Percentiles rank a stretch among this genome's conserved stretches.
Conservation (phyloP, 2,888 invertebrate genomes). For the Drosophila subquinaria region DNA sequence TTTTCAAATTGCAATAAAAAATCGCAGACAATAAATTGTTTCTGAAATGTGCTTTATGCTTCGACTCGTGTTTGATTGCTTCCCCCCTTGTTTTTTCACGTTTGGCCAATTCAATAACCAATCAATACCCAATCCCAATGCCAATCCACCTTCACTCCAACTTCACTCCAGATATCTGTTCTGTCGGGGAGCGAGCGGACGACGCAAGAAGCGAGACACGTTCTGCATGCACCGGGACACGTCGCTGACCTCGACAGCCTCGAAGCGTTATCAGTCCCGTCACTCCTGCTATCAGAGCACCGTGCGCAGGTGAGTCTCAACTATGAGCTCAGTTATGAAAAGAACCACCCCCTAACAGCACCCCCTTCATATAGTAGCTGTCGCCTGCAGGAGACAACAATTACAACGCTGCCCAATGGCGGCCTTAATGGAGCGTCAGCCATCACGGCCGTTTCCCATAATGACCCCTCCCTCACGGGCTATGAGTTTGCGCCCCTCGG, state of each 20-base stretch:
- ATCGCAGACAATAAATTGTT: slow-evolving; percentile 2
- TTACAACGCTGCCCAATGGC: slow-evolving; percentile 80
- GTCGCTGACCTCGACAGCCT: slow-evolving; percentile 85
- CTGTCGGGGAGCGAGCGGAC: slow-evolving; percentile 79
- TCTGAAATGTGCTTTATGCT: slow-evolving; percentile 12
- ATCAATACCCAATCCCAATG: slow-evolving; percentile 2
- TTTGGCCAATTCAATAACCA: slow-evolving; percentile 4
- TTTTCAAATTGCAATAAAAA: slow-evolving; percentile 18
- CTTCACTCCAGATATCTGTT: slow-evolving; percentile 79
- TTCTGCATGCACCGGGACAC: slow-evolving; percentile 84
- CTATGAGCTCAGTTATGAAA: background rate
- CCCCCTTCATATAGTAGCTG: slow-evolving; percentile 46
- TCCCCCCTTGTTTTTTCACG: background rate
- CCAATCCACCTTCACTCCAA: slow-evolving; percentile 9
- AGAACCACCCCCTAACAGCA: background rate
- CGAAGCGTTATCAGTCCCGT: slow-evolving; percentile 84
- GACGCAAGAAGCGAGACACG: slow-evolving; percentile 83
- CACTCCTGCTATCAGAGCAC: slow-evolving; percentile 84
- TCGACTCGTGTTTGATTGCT: slow-evolving; percentile 13
- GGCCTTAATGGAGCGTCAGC: slow-evolving; percentile 46
- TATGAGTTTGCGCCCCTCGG: slow-evolving; percentile 61
- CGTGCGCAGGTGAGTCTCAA: slow-evolving; percentile 81
- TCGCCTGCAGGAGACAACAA: slow-evolving; percentile 83
- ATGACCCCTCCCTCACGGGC: slow-evolving; percentile 32
- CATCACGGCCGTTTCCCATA: slow-evolving; percentile 33